These are phyloP conservation scores for Terrapene triunguis DNA, from an alignment of 2,113 vertebrate species.

Conservation along the genomic window DNA sequence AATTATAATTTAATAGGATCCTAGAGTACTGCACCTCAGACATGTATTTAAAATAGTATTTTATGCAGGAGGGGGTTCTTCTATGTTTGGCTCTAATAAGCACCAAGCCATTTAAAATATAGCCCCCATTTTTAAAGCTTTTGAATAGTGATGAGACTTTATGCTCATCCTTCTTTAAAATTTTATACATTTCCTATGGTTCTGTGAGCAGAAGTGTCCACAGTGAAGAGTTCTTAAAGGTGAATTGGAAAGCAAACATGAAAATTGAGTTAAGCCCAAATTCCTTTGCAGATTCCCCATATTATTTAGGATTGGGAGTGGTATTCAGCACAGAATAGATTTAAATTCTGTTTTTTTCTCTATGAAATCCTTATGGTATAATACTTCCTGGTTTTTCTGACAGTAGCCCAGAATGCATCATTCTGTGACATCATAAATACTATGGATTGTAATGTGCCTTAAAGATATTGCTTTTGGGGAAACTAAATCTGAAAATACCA, in stretches of 20 bases:
- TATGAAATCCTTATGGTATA: background rate
- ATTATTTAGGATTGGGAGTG: background rate
- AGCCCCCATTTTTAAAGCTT: background rate
- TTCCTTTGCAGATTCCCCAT: background rate
- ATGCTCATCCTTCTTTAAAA: background rate
- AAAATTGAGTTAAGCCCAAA: background rate
- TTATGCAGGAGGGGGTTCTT: background rate
- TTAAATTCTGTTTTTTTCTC: background rate
- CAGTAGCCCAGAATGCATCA: background rate
- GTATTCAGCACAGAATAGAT: background rate
- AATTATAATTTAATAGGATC: background rate
- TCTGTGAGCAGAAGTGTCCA: background rate
- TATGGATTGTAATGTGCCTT: background rate
- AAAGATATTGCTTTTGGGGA: background rate
- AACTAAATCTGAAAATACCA: background rate
- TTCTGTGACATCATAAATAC: background rate
- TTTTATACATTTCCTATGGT: background rate
- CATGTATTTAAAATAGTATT: background rate
- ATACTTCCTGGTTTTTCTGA: background rate
- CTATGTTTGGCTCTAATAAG: background rate
- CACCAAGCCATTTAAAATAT: background rate
- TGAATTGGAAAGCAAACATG: background rate
- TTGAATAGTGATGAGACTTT: background rate
- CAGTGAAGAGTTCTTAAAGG: background rate
- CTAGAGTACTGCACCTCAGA: background rate